Base-by-base conservation (phyloP, 2,797 vertebrate genomes). In the Melopsittacus undulatus region DNA sequence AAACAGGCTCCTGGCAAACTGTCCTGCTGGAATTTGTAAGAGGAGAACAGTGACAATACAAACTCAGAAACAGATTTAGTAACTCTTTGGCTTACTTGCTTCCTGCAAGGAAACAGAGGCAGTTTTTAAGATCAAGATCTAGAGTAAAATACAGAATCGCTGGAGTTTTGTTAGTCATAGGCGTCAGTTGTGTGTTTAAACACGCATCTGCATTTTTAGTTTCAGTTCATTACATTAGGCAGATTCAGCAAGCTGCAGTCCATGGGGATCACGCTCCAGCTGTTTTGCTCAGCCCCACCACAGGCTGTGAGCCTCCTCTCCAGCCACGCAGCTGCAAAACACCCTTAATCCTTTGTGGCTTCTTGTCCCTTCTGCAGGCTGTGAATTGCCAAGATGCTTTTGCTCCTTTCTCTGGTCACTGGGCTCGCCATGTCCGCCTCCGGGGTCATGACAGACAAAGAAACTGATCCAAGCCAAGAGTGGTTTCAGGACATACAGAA, bases 401-500 rank as follows among this genome's bases (percentile, higher is more conserved):
- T 91, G 73, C 83, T 96, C 52, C 75, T 98, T 68, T 89, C 90
- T 27, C 75, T 95, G 75, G 64, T 85, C 57, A 24, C 89, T 48
- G 86, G 96, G 56, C 62, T 97, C 30, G 27, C 59, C 46, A 79
- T 97, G 38, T 42, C 30, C 3, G 52, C 74, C 46, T 40, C 48
- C 6, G 83, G 43, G 30, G 38, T 54, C 48, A 7, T 13, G 36
- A 17, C 34, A 69, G 94, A 70, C 69, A 87, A 83, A 72, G 96
- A 94, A 87, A n/a, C 30, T 0, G 97, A 80, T 95, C 91, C 96
- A 46, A 8, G 1, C 29, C 51, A 74, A 40, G 49, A 43, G n/a
- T 2, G 59, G 20, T 2, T 97, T 97, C 62, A 96, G 87, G 97
- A 98, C 83, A 96, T 87, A 4, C 91, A 98, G 87, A 78, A 97